Percentiles rank a stretch among this genome's conserved stretches.
Conservation (phyloP, 2,797 vertebrate genomes). For the Fringilla coelebs region DNA sequence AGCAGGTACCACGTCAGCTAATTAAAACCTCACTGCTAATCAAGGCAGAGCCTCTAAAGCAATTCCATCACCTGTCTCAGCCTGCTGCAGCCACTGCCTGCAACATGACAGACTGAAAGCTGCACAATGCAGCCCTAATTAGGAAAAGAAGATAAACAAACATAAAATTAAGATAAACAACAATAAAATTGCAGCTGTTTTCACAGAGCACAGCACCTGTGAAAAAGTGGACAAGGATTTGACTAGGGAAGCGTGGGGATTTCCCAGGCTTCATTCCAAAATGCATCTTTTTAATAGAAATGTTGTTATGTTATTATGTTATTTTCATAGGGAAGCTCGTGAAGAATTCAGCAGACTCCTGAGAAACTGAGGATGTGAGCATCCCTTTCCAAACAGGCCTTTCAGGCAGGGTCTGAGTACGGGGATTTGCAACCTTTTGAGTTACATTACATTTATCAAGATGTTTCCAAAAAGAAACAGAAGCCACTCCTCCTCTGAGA, state of each 20-base stretch:
- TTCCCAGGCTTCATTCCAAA: conserved; percentile 33
- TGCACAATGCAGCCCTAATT: not conserved
- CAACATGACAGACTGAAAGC: not conserved
- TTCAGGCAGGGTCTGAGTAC: not conserved
- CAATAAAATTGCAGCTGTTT: not conserved
- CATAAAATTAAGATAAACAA: not conserved
- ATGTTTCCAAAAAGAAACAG: not conserved
- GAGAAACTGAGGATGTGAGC: not conserved
- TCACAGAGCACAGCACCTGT: not conserved
- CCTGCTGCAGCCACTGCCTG: not conserved
- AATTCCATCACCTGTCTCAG: not conserved
- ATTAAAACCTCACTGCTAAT: conserved; percentile 6
- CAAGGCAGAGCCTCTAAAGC: not conserved
- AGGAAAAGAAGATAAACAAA: not conserved
- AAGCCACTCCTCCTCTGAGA: not conserved
- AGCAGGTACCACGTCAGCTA: not conserved
- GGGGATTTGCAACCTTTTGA: not conserved
- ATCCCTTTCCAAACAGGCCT: not conserved
- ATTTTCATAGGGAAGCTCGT: not conserved
- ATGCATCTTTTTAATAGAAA: not conserved
- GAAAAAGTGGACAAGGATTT: conserved; percentile 20
- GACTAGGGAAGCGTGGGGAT: not conserved
- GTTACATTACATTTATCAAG: not conserved
- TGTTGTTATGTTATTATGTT: not conserved
- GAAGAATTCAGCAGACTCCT: not conserved